Evolutionary conservation across 2,888 invertebrate genomes (phyloP).

Genomic region (Drosophila ustulata): DNA sequence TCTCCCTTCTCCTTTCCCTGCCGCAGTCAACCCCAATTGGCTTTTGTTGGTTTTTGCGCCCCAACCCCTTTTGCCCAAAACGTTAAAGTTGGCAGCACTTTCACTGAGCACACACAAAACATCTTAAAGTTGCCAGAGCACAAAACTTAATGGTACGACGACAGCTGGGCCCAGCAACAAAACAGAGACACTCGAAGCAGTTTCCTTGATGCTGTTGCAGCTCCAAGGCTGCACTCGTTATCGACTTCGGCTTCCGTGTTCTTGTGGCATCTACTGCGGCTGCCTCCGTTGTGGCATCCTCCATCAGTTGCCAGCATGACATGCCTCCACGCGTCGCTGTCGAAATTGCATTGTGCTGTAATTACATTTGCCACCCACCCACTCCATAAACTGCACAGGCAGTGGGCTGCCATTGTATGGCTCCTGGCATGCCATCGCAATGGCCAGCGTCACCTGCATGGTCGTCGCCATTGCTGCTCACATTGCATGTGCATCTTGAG

Average conservation of each 20-base stretch:
- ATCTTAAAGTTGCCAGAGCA: slow-evolving; percentile 60
- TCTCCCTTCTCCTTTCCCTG: no score
- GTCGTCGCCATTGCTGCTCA: not conserved
- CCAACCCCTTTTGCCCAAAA: slow-evolving; percentile 20
- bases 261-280: slow-evolving; percentile 29
- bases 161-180: slow-evolving; percentile 11
- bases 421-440: slow-evolving; percentile 14
- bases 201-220: not conserved
- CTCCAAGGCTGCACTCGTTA: slow-evolving; percentile 68
- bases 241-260: slow-evolving; percentile 74
- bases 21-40: slow-evolving; percentile 16
- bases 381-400: slow-evolving; percentile 30
- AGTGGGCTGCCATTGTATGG: slow-evolving; percentile 58
- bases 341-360: slow-evolving; percentile 80
- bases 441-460: slow-evolving; percentile 12
- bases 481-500: slow-evolving; percentile 1
- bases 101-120: slow-evolving; percentile 27
- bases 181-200: slow-evolving; percentile 15
- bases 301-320: slow-evolving; percentile 11
- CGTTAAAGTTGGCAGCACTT: slow-evolving; percentile 44
- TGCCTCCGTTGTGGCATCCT: slow-evolving; percentile 15
- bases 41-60: slow-evolving; percentile 40
- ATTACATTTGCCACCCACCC: slow-evolving; percentile 70
- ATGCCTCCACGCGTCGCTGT: slow-evolving; percentile 46
- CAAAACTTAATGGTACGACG: slow-evolving; percentile 43